Evolutionary conservation across 2,113 vertebrate species (phyloP).

Genomic region (Pachypanchax playfairii): DNA sequence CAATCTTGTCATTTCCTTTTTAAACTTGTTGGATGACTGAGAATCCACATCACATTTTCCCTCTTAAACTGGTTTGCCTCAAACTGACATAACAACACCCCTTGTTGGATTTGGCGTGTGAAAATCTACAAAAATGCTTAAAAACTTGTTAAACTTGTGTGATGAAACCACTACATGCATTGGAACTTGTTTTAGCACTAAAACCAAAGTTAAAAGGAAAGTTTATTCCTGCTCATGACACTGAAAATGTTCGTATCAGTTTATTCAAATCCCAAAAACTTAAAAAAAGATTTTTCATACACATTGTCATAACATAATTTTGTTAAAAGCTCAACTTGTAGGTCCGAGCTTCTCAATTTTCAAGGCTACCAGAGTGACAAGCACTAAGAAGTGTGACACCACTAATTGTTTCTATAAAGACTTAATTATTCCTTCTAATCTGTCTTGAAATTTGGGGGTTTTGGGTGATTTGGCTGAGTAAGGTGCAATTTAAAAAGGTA

Average conservation of each 20-base stretch:
- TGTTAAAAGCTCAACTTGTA: too few relatives aligned
- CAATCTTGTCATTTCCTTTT: neutral
- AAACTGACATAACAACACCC: neutral
- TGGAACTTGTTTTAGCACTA: neutral
- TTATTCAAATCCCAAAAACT: too few relatives aligned
- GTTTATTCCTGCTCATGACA: neutral
- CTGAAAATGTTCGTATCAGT: too few relatives aligned
- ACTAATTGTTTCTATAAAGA: neutral
- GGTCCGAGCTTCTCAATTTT: neutral
- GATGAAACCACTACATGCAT: neutral
- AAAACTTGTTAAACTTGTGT: too few relatives aligned
- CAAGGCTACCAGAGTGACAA: neutral
- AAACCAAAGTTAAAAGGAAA: neutral
- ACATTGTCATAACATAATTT: neutral
- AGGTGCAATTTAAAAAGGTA: neutral
- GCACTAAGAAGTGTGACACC: neutral
- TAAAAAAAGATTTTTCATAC: too few relatives aligned
- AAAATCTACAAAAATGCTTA: conserved; percentile 1
- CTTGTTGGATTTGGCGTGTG: neutral
- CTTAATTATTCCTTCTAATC: too few relatives aligned
- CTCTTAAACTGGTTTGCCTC: neutral
- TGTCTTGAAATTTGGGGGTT: neutral
- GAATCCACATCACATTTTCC: too few relatives aligned
- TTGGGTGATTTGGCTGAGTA: neutral
- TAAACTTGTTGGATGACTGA: too few relatives aligned